phyloP scores from a whole-genome alignment of 2,113 vertebrate genomes.

The Saccopteryx leptura region DNA sequence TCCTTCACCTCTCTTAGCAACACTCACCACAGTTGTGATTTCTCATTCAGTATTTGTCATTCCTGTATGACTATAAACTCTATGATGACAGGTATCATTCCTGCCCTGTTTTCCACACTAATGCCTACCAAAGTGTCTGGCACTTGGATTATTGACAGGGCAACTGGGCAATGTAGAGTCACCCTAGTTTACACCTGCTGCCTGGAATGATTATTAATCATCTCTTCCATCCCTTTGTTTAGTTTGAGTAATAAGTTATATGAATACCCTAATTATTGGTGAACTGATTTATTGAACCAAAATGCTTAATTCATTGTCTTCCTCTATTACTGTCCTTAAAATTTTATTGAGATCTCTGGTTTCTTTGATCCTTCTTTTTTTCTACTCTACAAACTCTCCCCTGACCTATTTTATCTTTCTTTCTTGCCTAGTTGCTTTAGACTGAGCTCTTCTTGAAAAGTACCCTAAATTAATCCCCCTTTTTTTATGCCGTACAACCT shows the following conservation, averaged over 20 bases:
- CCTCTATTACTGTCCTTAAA: neutral
- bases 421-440: neutral
- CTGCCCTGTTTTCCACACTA: neutral
- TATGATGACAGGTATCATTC: neutral
- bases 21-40: neutral
- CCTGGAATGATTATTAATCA: neutral
- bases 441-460: constrained; percentile 15
- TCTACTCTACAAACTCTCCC: neutral
- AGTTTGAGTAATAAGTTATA: neutral
- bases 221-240: neutral
- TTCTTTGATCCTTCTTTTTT: neutral
- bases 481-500: neutral
- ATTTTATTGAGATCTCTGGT: neutral
- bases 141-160: neutral
- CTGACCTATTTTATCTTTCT: neutral
- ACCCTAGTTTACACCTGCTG: neutral
- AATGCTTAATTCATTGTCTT: neutral
- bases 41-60: neutral
- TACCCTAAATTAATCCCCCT: neutral
- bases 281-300: neutral
- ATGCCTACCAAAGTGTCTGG: neutral
- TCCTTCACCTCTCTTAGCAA: neutral
- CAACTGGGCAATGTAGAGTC: neutral
- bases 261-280: neutral
- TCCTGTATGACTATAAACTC: neutral